Base-by-base conservation (phyloP, 2,888 invertebrate species). In the Hyles lineata region DNA sequence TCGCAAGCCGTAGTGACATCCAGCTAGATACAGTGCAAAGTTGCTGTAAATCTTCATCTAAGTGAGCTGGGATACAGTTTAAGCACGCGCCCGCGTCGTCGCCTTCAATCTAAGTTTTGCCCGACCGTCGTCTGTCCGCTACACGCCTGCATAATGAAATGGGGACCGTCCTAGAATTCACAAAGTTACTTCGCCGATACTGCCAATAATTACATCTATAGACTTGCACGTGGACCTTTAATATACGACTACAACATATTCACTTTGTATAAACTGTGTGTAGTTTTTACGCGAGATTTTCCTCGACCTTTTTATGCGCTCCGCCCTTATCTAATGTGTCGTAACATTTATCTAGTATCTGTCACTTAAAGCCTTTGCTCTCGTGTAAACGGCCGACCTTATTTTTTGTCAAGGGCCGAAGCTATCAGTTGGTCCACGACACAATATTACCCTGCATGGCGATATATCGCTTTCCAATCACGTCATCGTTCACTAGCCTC, bases 331-430 rank as follows among this genome's bases (percentile, higher is more conserved):
- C 91, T 91, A 86, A 88, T 83, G 86, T 86, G 90, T 87, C 89
- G 91, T 92, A 90, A 91, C 92, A 93, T 93, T 93, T 93, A 93
- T 93, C 93, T 93, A 92, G 90, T 89, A 92, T 93, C 91, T 92
- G 93, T 93, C 93, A 92, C 90, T 92, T 92, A 90, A 92, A 92
- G 90, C 90, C 88, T 90, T 90, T 91, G 89, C 92, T 90, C 91
- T 92, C 89, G 88, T 92, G 90, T 92, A 90, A 93, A 89, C 89
- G 92, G 89, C 87, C 89, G 92, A 92, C 92, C 92, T 92, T 93
- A 93, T 93, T 94, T 93, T 93, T 93, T 93, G 90, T 85, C 87
- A 89, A 91, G 90, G 88, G 90, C 88, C 89, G 86, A 78, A 88
- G 92, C 88, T 92, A 94, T 93, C 92, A 91, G 91, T 89, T 82